A percentile compares a stretch with the other conserved stretches of the same genome.
These are phyloP conservation scores for Pelobates fuscus DNA, from an alignment of 2,113 vertebrate genomes.

Conservation along the genomic window DNA sequence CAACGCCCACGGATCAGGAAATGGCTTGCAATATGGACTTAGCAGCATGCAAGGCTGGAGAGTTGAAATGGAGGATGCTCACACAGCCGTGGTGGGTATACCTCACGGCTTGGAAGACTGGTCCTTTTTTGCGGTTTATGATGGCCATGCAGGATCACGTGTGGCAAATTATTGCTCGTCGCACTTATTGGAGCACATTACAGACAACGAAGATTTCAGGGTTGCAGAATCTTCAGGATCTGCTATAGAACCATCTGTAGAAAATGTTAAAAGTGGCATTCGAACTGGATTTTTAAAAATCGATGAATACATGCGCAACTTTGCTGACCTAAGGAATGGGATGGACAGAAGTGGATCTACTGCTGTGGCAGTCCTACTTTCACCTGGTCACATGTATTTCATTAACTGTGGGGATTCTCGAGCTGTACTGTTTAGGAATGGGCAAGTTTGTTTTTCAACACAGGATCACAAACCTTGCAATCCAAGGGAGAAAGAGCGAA, in stretches of 20 bases:
- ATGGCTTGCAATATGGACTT: slow-evolving; percentile 89
- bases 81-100: slow-evolving; percentile 91
- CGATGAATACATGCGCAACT: slow-evolving; percentile 97
- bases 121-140: slow-evolving; percentile 98
- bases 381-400: slow-evolving; percentile 92
- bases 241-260: slow-evolving; percentile 80
- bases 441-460: slow-evolving; percentile 94
- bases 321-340: slow-evolving; percentile 94
- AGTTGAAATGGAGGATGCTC: slow-evolving; percentile 98
- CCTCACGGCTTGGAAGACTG: slow-evolving; percentile 90
- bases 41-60: slow-evolving; percentile 99
- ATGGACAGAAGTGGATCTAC: slow-evolving; percentile 98
- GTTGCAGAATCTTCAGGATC: slow-evolving; percentile 67
- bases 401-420: slow-evolving; percentile 98
- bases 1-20: slow-evolving; percentile 90
- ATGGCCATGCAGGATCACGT: slow-evolving; percentile 95
- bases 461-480: slow-evolving; percentile 98
- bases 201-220: slow-evolving; percentile 86
- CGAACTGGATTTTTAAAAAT: slow-evolving; percentile 95
- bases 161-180: slow-evolving; percentile 96
- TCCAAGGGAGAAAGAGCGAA: slow-evolving; percentile 94
- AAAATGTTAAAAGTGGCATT: slow-evolving; percentile 91
- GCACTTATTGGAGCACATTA: slow-evolving; percentile 95
- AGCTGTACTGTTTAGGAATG: slow-evolving; percentile 88
- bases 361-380: slow-evolving; percentile 91